Evolutionary conservation across 2,797 vertebrate genomes (phyloP), one percentile per base, ranked within the genome.

Genomic region (Scolopax bukidnonensis): DNA sequence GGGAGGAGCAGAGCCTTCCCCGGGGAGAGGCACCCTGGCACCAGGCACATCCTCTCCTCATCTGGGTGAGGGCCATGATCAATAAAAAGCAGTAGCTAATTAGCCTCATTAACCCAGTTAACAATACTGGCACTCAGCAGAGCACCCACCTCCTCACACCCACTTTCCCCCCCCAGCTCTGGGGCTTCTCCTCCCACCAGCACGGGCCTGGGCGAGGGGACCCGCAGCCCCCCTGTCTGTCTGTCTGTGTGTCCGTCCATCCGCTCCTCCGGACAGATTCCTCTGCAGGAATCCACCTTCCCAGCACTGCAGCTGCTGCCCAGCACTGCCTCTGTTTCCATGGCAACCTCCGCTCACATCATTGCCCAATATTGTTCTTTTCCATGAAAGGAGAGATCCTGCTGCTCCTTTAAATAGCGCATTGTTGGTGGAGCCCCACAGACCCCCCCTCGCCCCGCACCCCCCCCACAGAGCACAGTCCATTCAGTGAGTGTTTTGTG

Each of bases 231-330:
- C 47, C 18, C 11, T 16, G 3, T 12, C 64, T 16, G 0, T 28
- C 63, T 16, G 74, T 75, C 81, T 53, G 83, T n/a, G 6, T 38
- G 33, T 25, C 33, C 8, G 10, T 28, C 79, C 56, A 21, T 15
- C 10, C 3, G 8, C 61, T 36, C 41, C 63, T 67, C 63, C 1
- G 51, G 51, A 16, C 23, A 3, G 25, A 32, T 17, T 32, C 65
- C 13, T 0, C 6, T 2, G 1, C 0, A 4, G 47, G 43, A 61
- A 41, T 4, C 3, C 2, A 1, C n/a, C 70, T 17, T 10, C 16
- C 17, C 14, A 47, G 64, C 2, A 3, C 27, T 10, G 30, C 28
- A 21, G 70, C 76, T 53, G 67, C 71, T 75, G 60, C 63, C 63
- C 12, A 18, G 64, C 68, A 3, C 40, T 43, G 60, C 76, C 89